Base-by-base conservation (phyloP, 2,113 vertebrate species). In the Eira barbara region DNA sequence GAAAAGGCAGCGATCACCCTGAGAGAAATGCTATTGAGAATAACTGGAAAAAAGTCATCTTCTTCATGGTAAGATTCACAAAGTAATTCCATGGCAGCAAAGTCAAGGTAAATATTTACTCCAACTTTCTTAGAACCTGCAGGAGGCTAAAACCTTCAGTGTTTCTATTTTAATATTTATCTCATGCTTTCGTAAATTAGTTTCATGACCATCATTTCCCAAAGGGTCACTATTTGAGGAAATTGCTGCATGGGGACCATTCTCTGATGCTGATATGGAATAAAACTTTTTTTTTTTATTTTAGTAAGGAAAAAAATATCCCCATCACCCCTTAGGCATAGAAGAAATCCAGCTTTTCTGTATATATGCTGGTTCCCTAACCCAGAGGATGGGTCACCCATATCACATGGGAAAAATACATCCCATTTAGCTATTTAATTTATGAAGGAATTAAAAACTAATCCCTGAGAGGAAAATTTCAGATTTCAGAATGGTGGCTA, bases 41-140 rank as follows among this genome's bases (percentile, higher is more conserved):
- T 96, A 98, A 97, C 96, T 69, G n/a, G 29, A 81, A 59, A 98
- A 93, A 97, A 96, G 15, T 5, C 65, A 91, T 96, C 91, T 97
- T 98, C 84, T 98, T 98, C 94, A 98, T 98, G 93, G 69, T 98
- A 97, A 98, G 87, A 98, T 71, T 98, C 94, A 98, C 80, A 96
- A 98, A 98, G 81, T 94, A 98, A 98, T 98, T 98, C 93, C 76
- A 96, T 92, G n/a, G 87, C 34, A 94, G 92, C 93, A 89, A 97
- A 97, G 29, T 49, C 87, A 97, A 98, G 39, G 71, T 91, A 98
- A 98, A 98, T 98, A 98, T 98, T 97, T 98, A 52, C 81, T 97
- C 42, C 31, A 97, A 90, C 14, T 95, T 98, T 95, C 89, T 96
- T 97, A 94, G 47, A 97, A 98, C 12, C 69, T 97, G 13, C 57